Base-by-base conservation (phyloP, 2,888 invertebrate species). In the Gerosis bhagava region DNA sequence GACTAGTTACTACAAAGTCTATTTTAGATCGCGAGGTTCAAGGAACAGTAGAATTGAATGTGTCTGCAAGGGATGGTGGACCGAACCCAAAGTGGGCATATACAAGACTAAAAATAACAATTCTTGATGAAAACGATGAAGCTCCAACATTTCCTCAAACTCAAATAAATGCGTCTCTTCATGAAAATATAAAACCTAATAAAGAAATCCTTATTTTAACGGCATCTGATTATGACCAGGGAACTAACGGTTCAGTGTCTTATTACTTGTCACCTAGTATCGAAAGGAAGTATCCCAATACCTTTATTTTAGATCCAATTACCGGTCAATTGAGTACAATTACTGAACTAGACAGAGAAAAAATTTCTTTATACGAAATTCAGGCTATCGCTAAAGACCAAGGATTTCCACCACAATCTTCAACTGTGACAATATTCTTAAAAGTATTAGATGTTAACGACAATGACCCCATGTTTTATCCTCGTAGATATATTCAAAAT, bases 81-180 rank as follows among this genome's bases (percentile, higher is more conserved):
- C 96, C 97, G 0, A 97, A 96, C 79, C 97, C 98, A 0, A 96
- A 97, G 77, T 96, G 95, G 92, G 97, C 97, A 1, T 95, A 94
- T 62, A 96, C 98, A 0, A 94, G 95, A 72, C 83, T 98, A 12
- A 96, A 96, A 86, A 94, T 98, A 4, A 96, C 94, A 2, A 95
- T 98, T 57, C 83, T 97, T 51, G 98, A 98, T 82, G 98, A 98
- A 82, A 98, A 98, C 76, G 98, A 98, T 70, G 97, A 98, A 81
- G 93, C 94, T 11, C 98, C 98, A 0, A 90, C 91, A 62, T 98
- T 98, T 82, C 92, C 94, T 0, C 94, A 95, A 68, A 83, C 90
- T 22, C 80, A 91, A 57, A 92, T 96, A 26, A 94, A 95, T 65
- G 93, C 96, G 3, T 93, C 93, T 25, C 71, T 97, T 22, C 92